phyloP scores from a whole-genome alignment of 1,140 invertebrate species.

The Drosophila equinoxialis region DNA sequence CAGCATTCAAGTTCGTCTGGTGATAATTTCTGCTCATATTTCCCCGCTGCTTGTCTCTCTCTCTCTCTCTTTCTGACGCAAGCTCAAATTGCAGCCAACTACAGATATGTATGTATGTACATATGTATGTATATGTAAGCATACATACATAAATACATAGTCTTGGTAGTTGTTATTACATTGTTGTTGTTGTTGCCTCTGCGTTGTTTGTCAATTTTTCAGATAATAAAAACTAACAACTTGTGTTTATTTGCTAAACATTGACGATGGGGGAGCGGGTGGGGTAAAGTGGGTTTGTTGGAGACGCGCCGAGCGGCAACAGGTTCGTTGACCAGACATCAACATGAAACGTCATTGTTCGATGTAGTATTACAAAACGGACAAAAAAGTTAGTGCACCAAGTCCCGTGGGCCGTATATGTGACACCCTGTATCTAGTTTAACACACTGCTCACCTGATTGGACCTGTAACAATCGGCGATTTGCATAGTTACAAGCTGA shows the following conservation, averaged over 20 bases:
- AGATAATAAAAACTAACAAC: conserved; percentile 65
- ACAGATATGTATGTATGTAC: conserved; percentile 18
- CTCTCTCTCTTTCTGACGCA: background rate
- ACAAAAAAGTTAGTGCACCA: background rate
- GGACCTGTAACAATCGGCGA: no score
- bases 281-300: background rate
- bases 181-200: conserved; percentile 35
- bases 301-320: conserved; percentile 24
- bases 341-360: conserved; percentile 36
- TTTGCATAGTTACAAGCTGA: no score
- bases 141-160: conserved; percentile 4
- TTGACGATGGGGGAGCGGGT: background rate
- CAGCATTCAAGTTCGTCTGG: conserved; percentile 4
- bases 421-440: background rate
- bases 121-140: background rate
- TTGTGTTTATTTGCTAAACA: conserved; percentile 51
- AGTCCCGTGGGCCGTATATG: background rate
- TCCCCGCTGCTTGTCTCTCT: background rate
- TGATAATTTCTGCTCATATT: conserved; percentile 44
- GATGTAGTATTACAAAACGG: background rate
- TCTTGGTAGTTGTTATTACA: conserved; percentile 32
- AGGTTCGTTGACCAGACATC: conserved; percentile 61
- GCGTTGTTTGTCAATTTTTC: conserved; percentile 44
- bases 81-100: conserved; percentile 11
- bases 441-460: background rate